Evolutionary conservation across 2,888 invertebrate genomes (phyloP).

Genomic region (Lepidocyrtoides sp.): DNA sequence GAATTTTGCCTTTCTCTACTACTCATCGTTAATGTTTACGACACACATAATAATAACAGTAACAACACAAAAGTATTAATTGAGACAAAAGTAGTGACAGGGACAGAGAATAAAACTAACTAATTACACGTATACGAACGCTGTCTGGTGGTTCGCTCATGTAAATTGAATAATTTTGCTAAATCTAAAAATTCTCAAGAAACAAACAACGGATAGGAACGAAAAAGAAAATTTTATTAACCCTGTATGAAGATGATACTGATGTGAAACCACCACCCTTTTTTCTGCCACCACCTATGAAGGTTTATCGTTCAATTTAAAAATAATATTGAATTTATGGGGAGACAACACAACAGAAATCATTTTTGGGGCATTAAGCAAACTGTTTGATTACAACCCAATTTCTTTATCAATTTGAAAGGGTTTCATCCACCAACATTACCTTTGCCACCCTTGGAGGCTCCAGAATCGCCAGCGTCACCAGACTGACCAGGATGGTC

Average conservation of each 20-base stretch:
- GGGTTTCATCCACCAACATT: no score
- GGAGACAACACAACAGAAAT: not conserved
- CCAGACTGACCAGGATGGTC: constrained; percentile 86
- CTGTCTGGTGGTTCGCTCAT: constrained; percentile 49
- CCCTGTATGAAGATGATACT: constrained; percentile 99
- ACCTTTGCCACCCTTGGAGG: constrained; percentile 70
- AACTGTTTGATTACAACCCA: no score
- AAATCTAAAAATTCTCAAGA: constrained; percentile 15
- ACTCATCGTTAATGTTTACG: not conserved
- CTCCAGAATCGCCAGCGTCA: constrained; percentile 48
- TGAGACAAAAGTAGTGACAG: not conserved
- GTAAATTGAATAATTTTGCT: not conserved
- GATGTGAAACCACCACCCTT: constrained; percentile 99
- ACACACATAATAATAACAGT: not conserved
- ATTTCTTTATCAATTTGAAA: no score
- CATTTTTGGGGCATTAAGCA: no score
- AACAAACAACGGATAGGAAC: constrained; percentile 14
- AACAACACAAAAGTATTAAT: not conserved
- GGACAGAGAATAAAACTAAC: not conserved
- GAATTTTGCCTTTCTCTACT: not conserved
- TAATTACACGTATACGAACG: constrained; percentile 32
- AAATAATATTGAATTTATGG: not conserved
- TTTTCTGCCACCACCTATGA: constrained; percentile 93
- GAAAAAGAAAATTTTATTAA: constrained; percentile 86
- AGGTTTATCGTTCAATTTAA: constrained; percentile 8